Evolutionary conservation across 1,140 invertebrate species (phyloP), one percentile per base, ranked within the genome.

Genomic region (Aphaenogaster floridana): DNA sequence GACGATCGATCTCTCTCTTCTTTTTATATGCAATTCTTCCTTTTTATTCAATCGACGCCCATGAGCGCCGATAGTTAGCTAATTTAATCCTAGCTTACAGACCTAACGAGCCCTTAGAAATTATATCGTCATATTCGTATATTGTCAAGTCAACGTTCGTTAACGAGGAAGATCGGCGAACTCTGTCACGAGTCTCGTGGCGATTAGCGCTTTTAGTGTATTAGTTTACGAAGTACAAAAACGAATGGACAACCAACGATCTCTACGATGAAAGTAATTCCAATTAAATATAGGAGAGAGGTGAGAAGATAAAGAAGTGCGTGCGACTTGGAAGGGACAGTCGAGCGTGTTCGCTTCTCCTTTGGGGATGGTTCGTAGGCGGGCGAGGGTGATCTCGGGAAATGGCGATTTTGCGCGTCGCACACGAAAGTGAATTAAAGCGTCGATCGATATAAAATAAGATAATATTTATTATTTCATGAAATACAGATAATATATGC

Each of bases 401-500:
- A 42, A 21, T 61, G 45, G 63, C 13, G 57, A 64, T 34, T 66
- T 48, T 52, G 36, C 78, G 64, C 48, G 52, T 66, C 74, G 52
- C 61, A 86, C 50, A 76, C 66, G 87, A 89, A 85, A 88, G 87
- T 87, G 61, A 54, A 91, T 84, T 84, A 76, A 90, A 90, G 71
- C 64, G 68, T 86, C 45, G 64, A 52, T 86, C 88, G 69, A 91
- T 91, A 91, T 91, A 91, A 91, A 91, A 91, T 91, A 91, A 91
- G 89, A 91, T 91, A 89, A 89, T 89, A 91, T 91, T 91, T 91
- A 91, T 91, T 91, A 91, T 89, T 89, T 91, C 87, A 85, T 54
- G 88, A 89, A 87, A 91, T 91, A 91, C 87, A 91, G 66, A 87
- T 89, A 89, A 81, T 91, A 80, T 90, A 91, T 83, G 87, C 87